Evolutionary conservation across 2,888 invertebrate genomes (phyloP), one percentile per base, ranked within the genome.

Genomic region (Calliopum simillimum): DNA sequence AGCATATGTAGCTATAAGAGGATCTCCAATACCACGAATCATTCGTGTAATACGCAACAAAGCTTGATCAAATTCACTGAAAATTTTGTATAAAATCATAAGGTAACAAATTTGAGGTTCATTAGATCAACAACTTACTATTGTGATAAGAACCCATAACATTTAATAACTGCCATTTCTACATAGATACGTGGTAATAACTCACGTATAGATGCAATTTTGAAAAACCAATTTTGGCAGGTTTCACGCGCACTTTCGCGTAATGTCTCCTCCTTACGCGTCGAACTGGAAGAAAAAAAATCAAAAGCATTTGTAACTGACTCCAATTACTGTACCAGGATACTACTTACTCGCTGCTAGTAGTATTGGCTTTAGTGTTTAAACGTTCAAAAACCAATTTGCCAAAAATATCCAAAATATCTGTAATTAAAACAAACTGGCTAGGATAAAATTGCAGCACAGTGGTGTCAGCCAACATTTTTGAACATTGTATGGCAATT

Each of bases 191-290:
- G 88, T 0, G 99, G 98, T 59, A 99, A 89, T 8, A 99, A 87
- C 86, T 99, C 99, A 75, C 98, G 89, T 78, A 99, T 98, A 0
- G 98, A 98, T 0, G 98, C 96, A 84, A 99, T 96, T 89, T 99
- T 99, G 86, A 95, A 98, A 88, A 99, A 96, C 99, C 99, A 99
- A 88, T 99, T 99, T 76, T 95, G 91, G 82, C 98, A 98, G 0
- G 98, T 99, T 87, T 98, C 98, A 85, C 95, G 96, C 0, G 97
- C 97, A 64, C 92, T 89, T 83, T 96, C 96, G 1, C 47, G 58
- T n/a, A 59, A 41, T 14, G 67, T 47, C 6, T 49, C 58, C 12
- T 33, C 49, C 19, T 23, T 33, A 13, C 21, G 21, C 21, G 46
- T 11, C 6, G 61, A 11, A 12, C 61, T 61, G 16, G 8, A 46